Evolutionary conservation across 2,113 vertebrate genomes (phyloP).

Genomic region (Chaetodon auriga): DNA sequence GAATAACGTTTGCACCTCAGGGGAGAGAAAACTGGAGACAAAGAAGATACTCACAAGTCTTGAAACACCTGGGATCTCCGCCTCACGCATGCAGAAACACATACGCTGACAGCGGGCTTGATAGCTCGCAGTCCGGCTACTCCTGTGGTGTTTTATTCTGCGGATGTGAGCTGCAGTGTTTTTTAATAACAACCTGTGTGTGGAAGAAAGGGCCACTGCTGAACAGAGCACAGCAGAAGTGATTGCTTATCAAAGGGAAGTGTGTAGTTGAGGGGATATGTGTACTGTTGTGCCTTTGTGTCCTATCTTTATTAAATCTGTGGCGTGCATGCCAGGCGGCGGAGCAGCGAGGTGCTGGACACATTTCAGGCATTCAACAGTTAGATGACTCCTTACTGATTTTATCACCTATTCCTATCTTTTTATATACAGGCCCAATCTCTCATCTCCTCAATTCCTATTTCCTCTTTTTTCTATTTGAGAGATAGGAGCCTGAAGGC

Average conservation of each 20-base stretch:
- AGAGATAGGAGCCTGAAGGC: conserved; percentile 24
- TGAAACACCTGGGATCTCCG: conserved; percentile 58
- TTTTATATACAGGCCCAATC: conserved; percentile 36
- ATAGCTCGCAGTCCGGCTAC: conserved; percentile 12
- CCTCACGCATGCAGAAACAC: conserved; percentile 21
- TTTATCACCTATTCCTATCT: conserved; percentile 28
- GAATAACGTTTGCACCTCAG: conserved; percentile 53
- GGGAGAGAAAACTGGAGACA: conserved; percentile 54
- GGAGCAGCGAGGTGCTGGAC: conserved; percentile 30
- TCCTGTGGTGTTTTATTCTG: conserved; percentile 20
- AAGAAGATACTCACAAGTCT: conserved; percentile 61
- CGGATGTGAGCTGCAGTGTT: conserved; percentile 25
- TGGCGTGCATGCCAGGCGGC: conserved; percentile 34
- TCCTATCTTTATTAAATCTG: conserved; percentile 73
- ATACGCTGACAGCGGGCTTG: neutral
- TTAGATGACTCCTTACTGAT: conserved; percentile 22
- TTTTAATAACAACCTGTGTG: conserved; percentile 53
- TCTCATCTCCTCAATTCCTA: conserved; percentile 43
- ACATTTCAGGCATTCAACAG: conserved; percentile 39
- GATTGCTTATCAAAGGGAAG: conserved; percentile 55
- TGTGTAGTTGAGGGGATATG: conserved; percentile 41
- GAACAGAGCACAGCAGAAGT: conserved; percentile 34
- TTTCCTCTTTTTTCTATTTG: conserved; percentile 25
- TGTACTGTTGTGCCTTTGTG: conserved; percentile 5
- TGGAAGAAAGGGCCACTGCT: conserved; percentile 27